A percentile compares a stretch with the other conserved stretches of the same genome.
Conservation (phyloP, 2,113 vertebrate genomes). For the Pelusios castaneus region DNA sequence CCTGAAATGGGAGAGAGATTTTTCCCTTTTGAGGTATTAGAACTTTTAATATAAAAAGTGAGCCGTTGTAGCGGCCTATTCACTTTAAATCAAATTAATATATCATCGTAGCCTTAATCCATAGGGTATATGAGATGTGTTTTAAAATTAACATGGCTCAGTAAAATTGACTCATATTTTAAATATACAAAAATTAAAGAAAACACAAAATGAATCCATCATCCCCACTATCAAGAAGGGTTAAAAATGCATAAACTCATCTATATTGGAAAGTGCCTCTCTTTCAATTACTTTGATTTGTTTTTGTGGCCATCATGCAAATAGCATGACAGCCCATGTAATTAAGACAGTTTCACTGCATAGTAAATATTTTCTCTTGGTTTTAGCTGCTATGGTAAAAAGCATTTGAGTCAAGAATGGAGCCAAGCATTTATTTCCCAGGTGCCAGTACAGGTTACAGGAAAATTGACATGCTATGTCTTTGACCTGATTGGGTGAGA, state of each 20-base stretch:
- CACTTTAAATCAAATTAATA: background rate
- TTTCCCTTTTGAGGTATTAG: background rate
- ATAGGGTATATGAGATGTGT: background rate
- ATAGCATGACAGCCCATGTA: background rate
- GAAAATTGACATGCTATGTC: constrained; percentile 15
- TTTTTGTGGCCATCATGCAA: background rate
- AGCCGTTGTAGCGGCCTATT: background rate
- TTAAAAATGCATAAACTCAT: background rate
- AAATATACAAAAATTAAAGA: background rate
- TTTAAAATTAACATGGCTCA: background rate
- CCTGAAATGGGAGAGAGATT: background rate
- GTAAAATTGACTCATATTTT: background rate
- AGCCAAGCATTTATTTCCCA: background rate
- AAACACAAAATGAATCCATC: background rate
- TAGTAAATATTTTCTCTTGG: background rate
- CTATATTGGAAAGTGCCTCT: background rate
- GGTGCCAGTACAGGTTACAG: background rate
- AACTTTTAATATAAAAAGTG: background rate
- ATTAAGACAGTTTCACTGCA: constrained; percentile 36
- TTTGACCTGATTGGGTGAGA: background rate
- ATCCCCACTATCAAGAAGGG: background rate
- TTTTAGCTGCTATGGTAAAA: constrained; percentile 8
- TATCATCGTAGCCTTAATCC: background rate
- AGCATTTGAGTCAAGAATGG: background rate
- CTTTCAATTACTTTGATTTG: background rate